Evolutionary conservation across 2,797 vertebrate genomes (phyloP), one percentile per base, ranked within the genome.

Genomic region (Rhabdomys pumilio): DNA sequence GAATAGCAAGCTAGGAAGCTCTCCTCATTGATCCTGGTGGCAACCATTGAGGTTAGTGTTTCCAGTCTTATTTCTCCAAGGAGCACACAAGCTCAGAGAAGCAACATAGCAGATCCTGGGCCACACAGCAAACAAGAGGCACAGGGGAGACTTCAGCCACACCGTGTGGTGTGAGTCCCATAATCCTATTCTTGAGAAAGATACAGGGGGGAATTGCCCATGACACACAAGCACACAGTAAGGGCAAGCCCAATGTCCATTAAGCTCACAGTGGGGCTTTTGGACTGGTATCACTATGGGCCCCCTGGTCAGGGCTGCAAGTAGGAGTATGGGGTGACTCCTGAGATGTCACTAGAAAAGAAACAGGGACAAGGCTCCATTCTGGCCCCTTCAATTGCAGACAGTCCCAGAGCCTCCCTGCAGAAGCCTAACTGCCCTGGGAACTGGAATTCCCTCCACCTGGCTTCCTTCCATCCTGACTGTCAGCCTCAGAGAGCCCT

Each of bases 201-300:
- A 41, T 2, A 0, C 22, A 2, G 53, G 14, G 4, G 87, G 44
- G 19, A 44, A 8, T 2, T 5, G 1, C 4, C 0, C 0, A 1
- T 0, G 6, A 67, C 5, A 17, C 67, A 63, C 61, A 63, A 10
- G 14, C 31, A 0, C 15, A 38, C 17, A 41, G 11, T 3, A 41
- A 76, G 50, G 26, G n/a, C 8, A 12, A 47, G 20, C n/a, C 31
- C 41, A 20, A 55, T 7, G 0, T 65, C 38, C 10, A 0, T 29
- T 44, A 13, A 1, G 2, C 22, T 8, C 1, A 0, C 31, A 57
- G 11, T 0, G 20, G n/a, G n/a, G 50, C 31, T 57, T 69, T 76
- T 26, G 12, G 8, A 17, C 20, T 0, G 24, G 17, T 44, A 22
- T 50, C 31, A 15, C 65, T 86, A n/a, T 57, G 14, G 84, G 31